Evolutionary conservation across 1,140 invertebrate species (phyloP), one percentile per base, ranked within the genome.

Genomic region (Drosophila ironensis): DNA sequence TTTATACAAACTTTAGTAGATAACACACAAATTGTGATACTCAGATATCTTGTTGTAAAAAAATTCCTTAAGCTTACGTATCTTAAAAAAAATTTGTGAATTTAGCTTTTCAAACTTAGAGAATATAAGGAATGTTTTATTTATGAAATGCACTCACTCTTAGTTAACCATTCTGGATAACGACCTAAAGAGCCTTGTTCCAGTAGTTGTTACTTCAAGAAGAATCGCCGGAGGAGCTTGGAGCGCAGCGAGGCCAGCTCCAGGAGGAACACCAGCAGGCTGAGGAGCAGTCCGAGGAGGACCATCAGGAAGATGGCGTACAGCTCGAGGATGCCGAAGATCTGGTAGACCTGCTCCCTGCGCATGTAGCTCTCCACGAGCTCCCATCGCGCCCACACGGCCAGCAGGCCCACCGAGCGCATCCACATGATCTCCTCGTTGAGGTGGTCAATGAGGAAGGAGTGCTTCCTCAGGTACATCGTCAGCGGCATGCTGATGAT

Each of bases 371-470:
- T 47, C 1, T 72, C 48, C 7, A 63, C 44, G 4, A 80, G 28
- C 38, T 86, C 80, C 70, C 74, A 87, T 4, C 53, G 38, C 3
- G 56, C 38, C 80, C 81, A 87, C 5, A 72, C 37, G 1, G 67
- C 22, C 11, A 87, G 19, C 5, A 86, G 33, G 1, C 80, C 80
- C 4, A 52, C 71, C 1, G 81, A 75, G 0, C 75, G 61, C 75
- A 86, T 69, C 81, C 74, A 80, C 33, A 81, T 68, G 27, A 86
- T 87, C 52, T 87, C 59, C 22, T 86, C 80, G 35, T 86, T 86
- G 0, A 86, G 52, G 2, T 75, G 66, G 28, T 86, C 81, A 17
- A 75, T 57, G 5, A 86, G 75, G n/a, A 72, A 87, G 1, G 80
- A 86, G 24, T 86, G 80, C 46, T 86, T 86, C 2, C 35, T 24